Evolutionary conservation across 92 coral and sea anemone species (phyloP).

Genomic region (Actinernus sp.): DNA sequence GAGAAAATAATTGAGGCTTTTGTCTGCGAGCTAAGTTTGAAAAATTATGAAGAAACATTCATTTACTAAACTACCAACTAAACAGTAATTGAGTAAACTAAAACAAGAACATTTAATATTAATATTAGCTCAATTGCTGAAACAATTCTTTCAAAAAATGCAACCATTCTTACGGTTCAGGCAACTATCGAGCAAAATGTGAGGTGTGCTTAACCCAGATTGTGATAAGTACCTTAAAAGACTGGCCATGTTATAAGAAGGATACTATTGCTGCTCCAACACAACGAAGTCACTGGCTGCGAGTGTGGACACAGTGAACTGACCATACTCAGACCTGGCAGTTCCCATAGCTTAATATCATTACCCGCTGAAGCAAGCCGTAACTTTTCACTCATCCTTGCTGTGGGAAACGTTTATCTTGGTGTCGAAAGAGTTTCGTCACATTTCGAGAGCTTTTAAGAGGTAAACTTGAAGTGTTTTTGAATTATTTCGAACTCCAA

Average conservation of each 20-base stretch:
- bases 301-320: constrained; percentile 82
- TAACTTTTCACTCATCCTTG: constrained; percentile 75
- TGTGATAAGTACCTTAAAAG: too few relatives aligned
- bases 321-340: constrained; percentile 71
- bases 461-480: constrained; percentile 29
- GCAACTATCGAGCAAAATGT: too few relatives aligned
- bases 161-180: too few relatives aligned
- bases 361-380: constrained; percentile 94
- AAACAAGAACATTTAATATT: too few relatives aligned
- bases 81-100: too few relatives aligned
- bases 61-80: too few relatives aligned
- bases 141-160: neutral
- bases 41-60: too few relatives aligned
- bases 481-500: constrained; percentile 9
- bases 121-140: too few relatives aligned
- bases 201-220: too few relatives aligned
- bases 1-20: too few relatives aligned
- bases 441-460: constrained; percentile 2
- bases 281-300: constrained; percentile 83
- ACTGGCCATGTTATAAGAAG: constrained; percentile 44
- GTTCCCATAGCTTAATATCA: constrained; percentile 94
- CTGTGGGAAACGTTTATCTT: neutral
- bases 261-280: constrained; percentile 99
- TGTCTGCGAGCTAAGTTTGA: too few relatives aligned
- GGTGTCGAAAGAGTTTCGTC: neutral